Evolutionary conservation across 1,140 invertebrate species (phyloP).

Genomic region (Cherax quadricarinatus): DNA sequence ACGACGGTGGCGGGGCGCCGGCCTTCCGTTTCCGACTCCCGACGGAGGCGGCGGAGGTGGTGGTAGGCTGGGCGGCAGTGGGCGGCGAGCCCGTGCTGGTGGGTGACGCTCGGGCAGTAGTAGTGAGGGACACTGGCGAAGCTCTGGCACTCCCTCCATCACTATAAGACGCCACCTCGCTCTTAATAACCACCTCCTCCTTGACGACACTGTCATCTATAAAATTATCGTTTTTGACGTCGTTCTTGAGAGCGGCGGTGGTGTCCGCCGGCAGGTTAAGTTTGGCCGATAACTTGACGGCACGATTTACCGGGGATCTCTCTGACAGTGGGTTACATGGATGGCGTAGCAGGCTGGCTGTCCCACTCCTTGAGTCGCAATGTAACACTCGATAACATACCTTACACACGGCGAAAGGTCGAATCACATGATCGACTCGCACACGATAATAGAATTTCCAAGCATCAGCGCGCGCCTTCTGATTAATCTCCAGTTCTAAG

Average conservation of each 20-base stretch:
- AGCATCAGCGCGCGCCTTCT: conserved; percentile 72
- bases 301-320: conserved; percentile 72
- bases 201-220: conserved; percentile 52
- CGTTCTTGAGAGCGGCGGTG: conserved; percentile 34
- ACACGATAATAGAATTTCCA: conserved; percentile 74
- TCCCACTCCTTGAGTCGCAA: conserved; percentile 73
- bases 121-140: conserved; percentile 61
- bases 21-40: conserved; percentile 69
- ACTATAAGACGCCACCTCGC: conserved; percentile 7
- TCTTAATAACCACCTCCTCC: conserved; percentile 53
- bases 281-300: conserved; percentile 69
- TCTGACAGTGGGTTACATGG: conserved; percentile 73
- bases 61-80: conserved; percentile 66
- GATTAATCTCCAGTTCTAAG: conserved; percentile 73
- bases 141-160: conserved; percentile 59
- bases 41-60: conserved; percentile 63
- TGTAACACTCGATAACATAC: conserved; percentile 73
- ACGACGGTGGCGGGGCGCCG: conserved; percentile 58
- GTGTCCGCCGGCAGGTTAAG: conserved; percentile 70
- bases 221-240: conserved; percentile 65
- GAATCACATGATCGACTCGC: conserved; percentile 71
- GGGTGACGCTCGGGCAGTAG: conserved; percentile 64
- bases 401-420: conserved; percentile 72
- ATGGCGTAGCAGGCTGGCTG: conserved; percentile 71
- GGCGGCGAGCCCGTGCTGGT: conserved; percentile 70